Conservation (phyloP, 1,140 invertebrate genomes). For the Polypedilum vanderplanki region DNA sequence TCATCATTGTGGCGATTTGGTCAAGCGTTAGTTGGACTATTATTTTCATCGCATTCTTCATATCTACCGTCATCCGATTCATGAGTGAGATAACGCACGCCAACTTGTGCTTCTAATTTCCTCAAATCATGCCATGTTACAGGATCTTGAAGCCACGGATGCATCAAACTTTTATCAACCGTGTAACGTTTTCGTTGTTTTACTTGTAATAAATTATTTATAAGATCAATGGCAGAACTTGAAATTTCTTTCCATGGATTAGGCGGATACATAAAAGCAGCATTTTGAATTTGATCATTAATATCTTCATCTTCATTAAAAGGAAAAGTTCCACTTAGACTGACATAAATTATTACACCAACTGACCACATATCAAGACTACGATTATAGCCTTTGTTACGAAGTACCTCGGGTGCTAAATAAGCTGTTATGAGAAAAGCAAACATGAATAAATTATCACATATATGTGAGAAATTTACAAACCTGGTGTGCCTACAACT, state of each 20-base stretch:
- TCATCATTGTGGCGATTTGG: conserved; percentile 32
- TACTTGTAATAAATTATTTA: conserved; percentile 96
- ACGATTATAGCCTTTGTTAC: conserved; percentile 97
- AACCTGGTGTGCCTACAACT: conserved; percentile 94
- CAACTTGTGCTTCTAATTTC: conserved; percentile 76
- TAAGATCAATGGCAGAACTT: conserved; percentile 93
- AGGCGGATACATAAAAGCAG: conserved; percentile 98
- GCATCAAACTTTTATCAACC: conserved; percentile 91
- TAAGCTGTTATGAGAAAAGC: conserved; percentile 33
- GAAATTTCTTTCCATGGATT: conserved; percentile 98
- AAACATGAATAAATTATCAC: background rate
- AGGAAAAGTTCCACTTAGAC: conserved; percentile 94
- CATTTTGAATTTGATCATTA: conserved; percentile 98
- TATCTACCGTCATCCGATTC: conserved; percentile 92
- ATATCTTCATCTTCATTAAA: conserved; percentile 99
- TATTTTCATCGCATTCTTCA: conserved; percentile 49
- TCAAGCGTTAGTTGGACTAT: conserved; percentile 37
- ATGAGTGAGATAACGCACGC: conserved; percentile 86
- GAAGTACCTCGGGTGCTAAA: conserved; percentile 92
- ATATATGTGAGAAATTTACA: background rate
- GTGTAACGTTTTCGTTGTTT: conserved; percentile 96
- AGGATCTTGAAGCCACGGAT: conserved; percentile 93
- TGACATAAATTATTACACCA: conserved; percentile 96
- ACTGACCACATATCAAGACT: conserved; percentile 99
- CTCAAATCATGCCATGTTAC: conserved; percentile 93